Evolutionary conservation across 2,888 invertebrate species (phyloP), one percentile per base, ranked within the genome.

Genomic region (Leptodirus hochenwartii): DNA sequence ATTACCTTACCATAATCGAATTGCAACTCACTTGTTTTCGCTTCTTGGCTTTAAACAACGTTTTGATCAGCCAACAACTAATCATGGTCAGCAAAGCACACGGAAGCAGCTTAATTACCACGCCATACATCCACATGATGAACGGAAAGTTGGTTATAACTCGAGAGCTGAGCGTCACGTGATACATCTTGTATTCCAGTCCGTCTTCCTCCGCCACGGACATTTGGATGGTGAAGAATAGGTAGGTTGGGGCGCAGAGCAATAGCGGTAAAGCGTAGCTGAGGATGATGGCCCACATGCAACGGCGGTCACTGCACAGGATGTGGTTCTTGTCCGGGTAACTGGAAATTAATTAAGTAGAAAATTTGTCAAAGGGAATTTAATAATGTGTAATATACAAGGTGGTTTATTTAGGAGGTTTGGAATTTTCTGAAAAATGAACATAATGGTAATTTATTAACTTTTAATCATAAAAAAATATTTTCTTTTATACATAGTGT

Each of bases 111-210:
- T 85, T 85, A 30, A 84, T 71, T 15, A 81, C 62, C 2, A 82
- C 77, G 0, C 72, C 75, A 47, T 82, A 79, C 2, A 80, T 66
- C 79, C 79, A 82, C n/a, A n/a, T n/a, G n/a, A n/a, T n/a, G n/a
- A n/a, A n/a, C n/a, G n/a, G n/a, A 51, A 80, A 79, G 54, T 80
- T 81, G 25, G 76, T 58, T 42, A 54, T 53, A 9, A 56, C 51
- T 25, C 59, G 44, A 9, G 58, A 54, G 36, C 58, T 61, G 22
- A 62, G 47, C 14, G 51, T 52, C 17, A 62, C 53, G 38, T 67
- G 61, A 45, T 73, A 77, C 3, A 72, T 49, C 13, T 66, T 62
- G 2, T 64, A 65, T 36, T 63, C 61, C 38, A 67, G 59, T 27
- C 67, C 54, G 8, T 65, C 57, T 43, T 69, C 68, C 4, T 56